These are phyloP conservation scores for Sericinus montela DNA, from an alignment of 2,888 invertebrate species.

Conservation along the genomic window DNA sequence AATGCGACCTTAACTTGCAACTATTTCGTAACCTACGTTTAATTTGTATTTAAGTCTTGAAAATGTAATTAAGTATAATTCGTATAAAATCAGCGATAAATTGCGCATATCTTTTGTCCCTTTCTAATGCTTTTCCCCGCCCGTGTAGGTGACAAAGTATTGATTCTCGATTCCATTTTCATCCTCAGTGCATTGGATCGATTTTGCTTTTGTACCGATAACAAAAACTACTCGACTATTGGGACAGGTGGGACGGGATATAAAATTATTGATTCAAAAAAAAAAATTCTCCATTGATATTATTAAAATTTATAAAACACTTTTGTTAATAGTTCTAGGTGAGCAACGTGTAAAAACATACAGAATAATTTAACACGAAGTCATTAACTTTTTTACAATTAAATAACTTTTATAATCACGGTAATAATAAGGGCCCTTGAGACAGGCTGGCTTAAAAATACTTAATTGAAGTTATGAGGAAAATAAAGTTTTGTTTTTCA, in stretches of 20 bases:
- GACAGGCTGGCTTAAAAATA: too few species aligned
- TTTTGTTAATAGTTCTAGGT: too few species aligned
- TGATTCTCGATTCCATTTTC: slow-evolving; percentile 9
- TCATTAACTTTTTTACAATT: too few species aligned
- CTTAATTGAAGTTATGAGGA: background rate
- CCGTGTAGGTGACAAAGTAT: slow-evolving; percentile 13
- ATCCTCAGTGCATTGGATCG: slow-evolving; percentile 3
- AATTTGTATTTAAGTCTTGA: too few species aligned
- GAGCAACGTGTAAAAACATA: too few species aligned
- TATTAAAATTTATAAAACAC: too few species aligned
- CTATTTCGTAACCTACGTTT: background rate
- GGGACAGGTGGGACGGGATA: slow-evolving; percentile 6
- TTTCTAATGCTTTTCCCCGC: slow-evolving; percentile 3
- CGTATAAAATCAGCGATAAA: background rate
- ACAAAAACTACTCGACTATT: slow-evolving; percentile 8
- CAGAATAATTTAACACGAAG: too few species aligned
- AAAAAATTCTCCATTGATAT: too few species aligned
- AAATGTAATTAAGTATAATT: too few species aligned
- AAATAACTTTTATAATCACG: too few species aligned
- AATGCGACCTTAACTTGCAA: too few species aligned
- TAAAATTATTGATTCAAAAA: background rate
- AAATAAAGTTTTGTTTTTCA: background rate
- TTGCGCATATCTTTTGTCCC: slow-evolving; percentile 8
- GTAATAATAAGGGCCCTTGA: too few species aligned
- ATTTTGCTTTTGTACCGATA: slow-evolving; percentile 6